Conservation (phyloP, 2,113 vertebrate genomes). For the Narcine bancroftii region DNA sequence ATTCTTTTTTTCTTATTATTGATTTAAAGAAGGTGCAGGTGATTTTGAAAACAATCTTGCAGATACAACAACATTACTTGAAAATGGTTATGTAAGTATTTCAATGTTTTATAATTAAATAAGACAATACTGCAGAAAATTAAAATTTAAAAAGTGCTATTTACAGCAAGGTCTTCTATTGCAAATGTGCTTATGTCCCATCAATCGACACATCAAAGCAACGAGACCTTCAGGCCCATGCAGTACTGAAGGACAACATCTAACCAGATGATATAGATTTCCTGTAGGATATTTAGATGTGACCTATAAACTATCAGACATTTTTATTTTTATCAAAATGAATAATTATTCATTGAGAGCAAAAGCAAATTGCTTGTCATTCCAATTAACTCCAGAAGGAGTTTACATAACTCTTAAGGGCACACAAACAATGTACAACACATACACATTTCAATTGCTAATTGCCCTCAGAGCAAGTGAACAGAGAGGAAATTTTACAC, state of each 20-base stretch:
- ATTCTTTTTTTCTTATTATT: background rate
- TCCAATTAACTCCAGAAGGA: background rate
- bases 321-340: slow-evolving; percentile 1
- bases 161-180: slow-evolving; percentile 9
- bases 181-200: background rate
- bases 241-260: background rate
- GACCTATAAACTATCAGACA: background rate
- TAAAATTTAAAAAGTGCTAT: background rate
- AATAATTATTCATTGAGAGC: background rate
- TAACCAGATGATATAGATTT: slow-evolving; percentile 14
- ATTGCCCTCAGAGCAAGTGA: background rate
- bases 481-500: slow-evolving; percentile 2
- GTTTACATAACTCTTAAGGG: background rate
- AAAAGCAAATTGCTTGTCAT: slow-evolving; percentile 3
- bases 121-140: background rate
- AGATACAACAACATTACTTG: background rate
- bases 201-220: background rate
- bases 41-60: background rate
- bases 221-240: background rate
- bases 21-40: background rate
- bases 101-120: background rate
- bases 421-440: slow-evolving; percentile 12
- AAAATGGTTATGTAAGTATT: background rate
- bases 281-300: background rate
- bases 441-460: slow-evolving; percentile 15